These are phyloP conservation scores for Bombus superbus DNA, from an alignment of 1,140 invertebrate genomes.

Conservation along the genomic window DNA sequence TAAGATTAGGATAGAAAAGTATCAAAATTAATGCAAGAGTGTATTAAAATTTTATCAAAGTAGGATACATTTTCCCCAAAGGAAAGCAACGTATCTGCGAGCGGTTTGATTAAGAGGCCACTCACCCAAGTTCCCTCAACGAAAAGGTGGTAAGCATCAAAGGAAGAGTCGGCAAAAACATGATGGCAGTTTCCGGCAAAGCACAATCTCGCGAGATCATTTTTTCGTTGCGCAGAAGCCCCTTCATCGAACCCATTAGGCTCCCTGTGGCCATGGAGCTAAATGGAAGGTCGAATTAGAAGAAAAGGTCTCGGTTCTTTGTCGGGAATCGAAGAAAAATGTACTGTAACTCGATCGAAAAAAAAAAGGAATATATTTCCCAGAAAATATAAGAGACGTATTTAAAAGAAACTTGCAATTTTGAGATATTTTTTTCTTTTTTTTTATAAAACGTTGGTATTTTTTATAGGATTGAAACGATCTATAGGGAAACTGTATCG, in stretches of 20 bases:
- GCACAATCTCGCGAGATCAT: neutral
- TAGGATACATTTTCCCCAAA: neutral
- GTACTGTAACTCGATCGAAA: neutral
- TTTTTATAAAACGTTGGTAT: neutral
- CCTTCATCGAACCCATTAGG: neutral
- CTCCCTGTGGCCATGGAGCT: neutral
- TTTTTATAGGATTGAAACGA: neutral
- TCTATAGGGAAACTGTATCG: neutral
- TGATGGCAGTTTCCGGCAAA: neutral
- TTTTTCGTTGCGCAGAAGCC: constrained; percentile 13
- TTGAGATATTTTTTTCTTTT: neutral
- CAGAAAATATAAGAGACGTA: neutral
- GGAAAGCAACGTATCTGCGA: too few relatives aligned
- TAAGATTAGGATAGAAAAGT: too few relatives aligned
- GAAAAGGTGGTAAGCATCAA: neutral
- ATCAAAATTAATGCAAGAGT: too few relatives aligned
- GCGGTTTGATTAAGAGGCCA: neutral
- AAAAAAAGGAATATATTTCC: neutral
- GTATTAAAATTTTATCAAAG: too few relatives aligned
- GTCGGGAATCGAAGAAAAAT: neutral
- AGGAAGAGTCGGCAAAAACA: constrained; percentile 16
- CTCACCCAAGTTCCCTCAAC: neutral
- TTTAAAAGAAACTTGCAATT: neutral
- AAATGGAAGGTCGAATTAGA: neutral
- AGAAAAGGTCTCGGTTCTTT: neutral